Percentiles rank a stretch among this genome's conserved stretches.
These are phyloP conservation scores for Diglossa cyanea DNA, from an alignment of 2,797 vertebrate genomes.

Conservation along the genomic window DNA sequence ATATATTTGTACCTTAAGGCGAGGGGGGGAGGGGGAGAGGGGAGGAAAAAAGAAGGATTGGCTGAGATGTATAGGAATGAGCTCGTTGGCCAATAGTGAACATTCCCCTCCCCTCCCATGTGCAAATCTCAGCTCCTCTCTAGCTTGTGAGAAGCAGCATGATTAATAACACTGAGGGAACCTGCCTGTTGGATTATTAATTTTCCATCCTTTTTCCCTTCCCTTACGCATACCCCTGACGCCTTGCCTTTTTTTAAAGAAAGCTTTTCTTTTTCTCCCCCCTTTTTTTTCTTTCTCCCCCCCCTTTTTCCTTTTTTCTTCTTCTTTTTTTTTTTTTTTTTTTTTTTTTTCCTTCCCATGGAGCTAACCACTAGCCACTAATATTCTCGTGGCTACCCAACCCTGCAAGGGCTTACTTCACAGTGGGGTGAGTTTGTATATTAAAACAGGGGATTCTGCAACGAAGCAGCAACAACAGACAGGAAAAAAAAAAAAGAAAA, in stretches of 20 bases:
- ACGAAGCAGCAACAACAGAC: not conserved
- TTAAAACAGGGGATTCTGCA: slow-evolving; percentile 68
- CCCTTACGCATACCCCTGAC: slow-evolving; percentile 70
- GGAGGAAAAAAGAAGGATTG: slow-evolving; percentile 71
- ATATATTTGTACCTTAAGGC: slow-evolving; percentile 80
- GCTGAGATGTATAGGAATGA: slow-evolving; percentile 81
- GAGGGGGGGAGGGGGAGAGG: not conserved
- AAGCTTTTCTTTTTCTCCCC: slow-evolving; percentile 4
- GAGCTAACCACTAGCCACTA: slow-evolving; percentile 76
- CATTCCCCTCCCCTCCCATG: slow-evolving; percentile 77
- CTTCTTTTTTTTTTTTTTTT: not conserved
- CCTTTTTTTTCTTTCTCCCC: not conserved
- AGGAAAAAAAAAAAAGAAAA: not conserved
- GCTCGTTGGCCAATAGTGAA: slow-evolving; percentile 76
- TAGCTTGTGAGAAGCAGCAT: slow-evolving; percentile 78
- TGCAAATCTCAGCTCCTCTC: slow-evolving; percentile 75
- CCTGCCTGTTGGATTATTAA: slow-evolving; percentile 89
- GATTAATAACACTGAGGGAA: slow-evolving; percentile 85
- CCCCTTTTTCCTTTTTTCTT: no score
- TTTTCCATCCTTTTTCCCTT: slow-evolving; percentile 80
- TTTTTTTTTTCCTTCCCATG: slow-evolving; percentile 40
- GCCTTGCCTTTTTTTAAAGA: slow-evolving; percentile 59
- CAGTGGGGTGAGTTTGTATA: slow-evolving; percentile 82
- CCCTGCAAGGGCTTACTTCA: slow-evolving; percentile 77
- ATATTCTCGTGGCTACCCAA: slow-evolving; percentile 70